phyloP scores from a whole-genome alignment of 2,888 invertebrate genomes.

The Lepidocyrtoides sp. region DNA sequence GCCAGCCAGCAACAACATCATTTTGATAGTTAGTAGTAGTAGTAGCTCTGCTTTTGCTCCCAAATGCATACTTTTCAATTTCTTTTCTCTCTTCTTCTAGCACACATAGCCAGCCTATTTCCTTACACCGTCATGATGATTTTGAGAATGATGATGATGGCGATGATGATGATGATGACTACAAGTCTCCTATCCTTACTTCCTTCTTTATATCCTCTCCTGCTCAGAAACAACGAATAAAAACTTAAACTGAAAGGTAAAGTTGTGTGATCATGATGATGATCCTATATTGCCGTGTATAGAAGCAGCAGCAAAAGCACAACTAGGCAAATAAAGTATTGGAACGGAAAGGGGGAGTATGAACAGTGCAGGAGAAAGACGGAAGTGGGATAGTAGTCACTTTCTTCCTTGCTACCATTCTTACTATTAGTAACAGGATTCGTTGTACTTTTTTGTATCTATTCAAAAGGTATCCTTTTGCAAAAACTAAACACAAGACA shows the following conservation, averaged over 20 bases:
- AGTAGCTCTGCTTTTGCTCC: conserved; percentile 32
- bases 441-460: conserved; percentile 15
- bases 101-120: conserved; percentile 48
- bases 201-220: conserved; percentile 41
- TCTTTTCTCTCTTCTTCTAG: conserved; percentile 48
- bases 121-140: conserved; percentile 1
- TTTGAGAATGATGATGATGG: conserved; percentile 6
- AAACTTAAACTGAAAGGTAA: conserved; percentile 40
- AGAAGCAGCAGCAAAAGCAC: not conserved
- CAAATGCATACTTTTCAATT: conserved; percentile 69
- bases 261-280: conserved; percentile 43
- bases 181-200: conserved; percentile 6
- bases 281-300: not conserved
- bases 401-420: conserved; percentile 3
- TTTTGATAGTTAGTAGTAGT: conserved; percentile 55
- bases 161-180: not conserved
- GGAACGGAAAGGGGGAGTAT: conserved; percentile 65
- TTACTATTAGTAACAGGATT: conserved; percentile 24
- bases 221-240: conserved; percentile 40
- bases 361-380: conserved; percentile 42
- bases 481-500: conserved; percentile 35
- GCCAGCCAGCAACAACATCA: conserved; percentile 66
- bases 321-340: conserved; percentile 70
- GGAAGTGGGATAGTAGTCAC: conserved; percentile 62
- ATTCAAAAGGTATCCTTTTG: conserved; percentile 26